Evolutionary conservation across 2,888 invertebrate species (phyloP), one percentile per base, ranked within the genome.

Genomic region (Metopia argyrocephala): DNA sequence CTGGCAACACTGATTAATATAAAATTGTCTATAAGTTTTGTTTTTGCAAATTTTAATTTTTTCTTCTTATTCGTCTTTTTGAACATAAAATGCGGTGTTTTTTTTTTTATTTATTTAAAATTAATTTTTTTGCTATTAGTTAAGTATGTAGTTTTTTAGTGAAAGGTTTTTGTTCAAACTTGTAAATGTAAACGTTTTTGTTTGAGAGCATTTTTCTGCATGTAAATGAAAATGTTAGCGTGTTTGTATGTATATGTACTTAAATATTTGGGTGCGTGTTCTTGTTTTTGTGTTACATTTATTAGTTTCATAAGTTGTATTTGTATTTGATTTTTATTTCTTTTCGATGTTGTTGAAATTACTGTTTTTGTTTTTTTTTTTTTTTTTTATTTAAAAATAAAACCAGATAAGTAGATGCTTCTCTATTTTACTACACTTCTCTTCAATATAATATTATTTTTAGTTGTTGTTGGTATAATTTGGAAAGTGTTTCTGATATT

Each of bases 401-500:
- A 80, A 83, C 76, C 68, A 79, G 82, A 78, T 82, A 80, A 82
- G 75, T 82, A 82, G 82, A 76, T 82, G 79, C 78, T 79, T 79
- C 76, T 76, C 76, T 79, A 76, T 76, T 76, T 78, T 78, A 73
- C 71, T 73, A n/a, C n/a, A n/a, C n/a, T n/a, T n/a, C n/a, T n/a
- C n/a, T 71, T 78, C 28, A 62, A 57, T 74, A 75, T 12, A 38
- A 38, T 38, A 3, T 12, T 12, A 2, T 12, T 38, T 38, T 38
- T 38, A n/a, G 27, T 45, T 50, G n/a, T 61, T 50, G 48, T 66
- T 78, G 75, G 76, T 83, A 78, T 74, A 79, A 79, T 79, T 85
- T 86, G 83, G 84, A 86, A 85, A 85, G 85, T 86, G 79, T 84
- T 84, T 80, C 27, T n/a, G n/a, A n/a, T n/a, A n/a, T n/a, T n/a